A percentile compares a stretch with the other conserved stretches of the same genome.
phyloP scores from a whole-genome alignment of 2,797 vertebrate genomes.

The Anguilla anguilla region DNA sequence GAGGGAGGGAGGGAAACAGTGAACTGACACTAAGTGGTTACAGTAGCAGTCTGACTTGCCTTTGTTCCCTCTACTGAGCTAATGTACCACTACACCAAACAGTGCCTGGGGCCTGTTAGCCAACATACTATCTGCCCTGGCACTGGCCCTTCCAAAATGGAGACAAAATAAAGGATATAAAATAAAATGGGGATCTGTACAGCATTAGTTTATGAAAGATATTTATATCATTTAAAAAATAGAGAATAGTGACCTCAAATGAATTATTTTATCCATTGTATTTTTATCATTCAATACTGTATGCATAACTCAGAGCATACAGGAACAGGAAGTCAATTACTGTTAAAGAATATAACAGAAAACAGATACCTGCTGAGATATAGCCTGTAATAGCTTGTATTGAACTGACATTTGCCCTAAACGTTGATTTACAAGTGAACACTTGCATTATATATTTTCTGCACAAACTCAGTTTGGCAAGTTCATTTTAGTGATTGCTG shows the following conservation, averaged over 20 bases:
- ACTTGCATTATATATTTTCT: neutral
- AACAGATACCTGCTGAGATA: neutral
- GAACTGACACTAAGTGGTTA: neutral
- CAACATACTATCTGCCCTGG: neutral
- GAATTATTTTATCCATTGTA: neutral
- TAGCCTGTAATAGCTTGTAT: neutral
- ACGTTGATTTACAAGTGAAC: neutral
- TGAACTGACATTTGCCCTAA: neutral
- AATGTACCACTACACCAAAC: neutral
- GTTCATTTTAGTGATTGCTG: neutral
- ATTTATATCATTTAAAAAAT: neutral
- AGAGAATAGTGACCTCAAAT: neutral
- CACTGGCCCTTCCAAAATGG: neutral
- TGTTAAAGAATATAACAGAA: neutral
- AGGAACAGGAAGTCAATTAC: neutral
- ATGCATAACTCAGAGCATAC: neutral
- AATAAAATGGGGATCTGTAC: neutral
- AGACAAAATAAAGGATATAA: neutral
- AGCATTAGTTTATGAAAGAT: neutral
- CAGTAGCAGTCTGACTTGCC: neutral
- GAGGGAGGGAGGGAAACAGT: neutral
- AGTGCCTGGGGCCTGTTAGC: neutral
- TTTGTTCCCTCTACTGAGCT: neutral
- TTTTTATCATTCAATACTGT: neutral
- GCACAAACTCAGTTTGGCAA: neutral